Evolutionary conservation across 2,113 vertebrate species (phyloP), one percentile per base, ranked within the genome.

Genomic region (Megaceryle torquata): DNA sequence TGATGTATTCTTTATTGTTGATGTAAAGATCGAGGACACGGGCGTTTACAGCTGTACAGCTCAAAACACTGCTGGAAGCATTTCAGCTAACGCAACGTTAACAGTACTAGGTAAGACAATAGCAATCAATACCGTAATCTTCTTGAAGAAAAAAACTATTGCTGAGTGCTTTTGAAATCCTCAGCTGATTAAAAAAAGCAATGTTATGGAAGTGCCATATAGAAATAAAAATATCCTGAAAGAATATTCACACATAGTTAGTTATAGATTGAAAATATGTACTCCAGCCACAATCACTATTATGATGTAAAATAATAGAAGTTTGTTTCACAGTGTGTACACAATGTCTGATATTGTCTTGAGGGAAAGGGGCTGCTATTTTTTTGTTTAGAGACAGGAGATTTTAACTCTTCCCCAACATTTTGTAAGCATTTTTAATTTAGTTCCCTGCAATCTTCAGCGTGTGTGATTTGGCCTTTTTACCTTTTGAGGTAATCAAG

Each of bases 1-100:
- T 10, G 99, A 99, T 0, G 99, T 99, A 7, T 99, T 99, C 96
- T 99, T 99, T 86, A 99, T 99, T 6, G 99, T 99, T 51, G 98
- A 99, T 11, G 99, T 99, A 29, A 99, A 99, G 96, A 98, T 98
- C 0, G 99, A 99, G 72, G 99, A 99, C 94, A 98, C 99, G 0
- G 99, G 99, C 0, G 97, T 99, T 19, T 99, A 99, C 74, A 99
- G 99, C 97, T 99, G 99, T 96, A 99, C 98, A 1, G 99, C 99
- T n/a, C 99, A 99, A 88, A 99, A 99, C 95, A 98, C 98, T 1
- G 99, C 99, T 2, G 99, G 99, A 15, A 98, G 98, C 28, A 98
- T 99, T 89, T 99, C 99, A 21, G 99, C 99, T 13, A 99, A 99
- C 0, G 99, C 99, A 24, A 99, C 99, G 0, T 97, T 99, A 41